Base-by-base conservation (phyloP, 2,113 vertebrate genomes). In the Suricata suricatta region DNA sequence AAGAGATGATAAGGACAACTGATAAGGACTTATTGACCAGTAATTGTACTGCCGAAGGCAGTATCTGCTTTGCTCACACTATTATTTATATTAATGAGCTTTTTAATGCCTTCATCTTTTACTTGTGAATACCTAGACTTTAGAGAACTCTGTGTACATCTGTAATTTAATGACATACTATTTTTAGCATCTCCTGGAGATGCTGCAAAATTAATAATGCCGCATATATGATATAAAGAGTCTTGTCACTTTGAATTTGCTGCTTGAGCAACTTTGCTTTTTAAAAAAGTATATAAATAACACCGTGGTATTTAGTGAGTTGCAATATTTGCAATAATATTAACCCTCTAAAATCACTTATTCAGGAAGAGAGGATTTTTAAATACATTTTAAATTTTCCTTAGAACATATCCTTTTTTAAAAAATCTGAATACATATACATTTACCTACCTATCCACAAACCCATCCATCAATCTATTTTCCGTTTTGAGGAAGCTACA, bases 21-120 rank as follows among this genome's bases (percentile, higher is more conserved):
- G 85, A 88, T 91, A 71, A 84, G 88, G 80, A 98, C 31, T 97
- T 98, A 98, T 95, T 98, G 97, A 98, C 79, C 96, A 97, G 97
- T 98, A 97, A 98, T 92, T 98, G 71, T 95, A 90, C 47, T 96
- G 79, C 85, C 93, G 96, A 69, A 79, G 92, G 83, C 90, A 92
- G 81, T 19, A 33, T 96, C 52, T 94, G 54, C 90, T 97, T 97
- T 96, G 71, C 72, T 93, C 83, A 96, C 89, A 95, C 64, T 47
- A n/a, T 77, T 98, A 71, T 74, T 94, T 94, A 85, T 91, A 95
- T 97, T 98, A 97, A 90, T 85, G 76, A 87, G 82, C 14, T 16
- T 93, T 97, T 97, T 98, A 97, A 96, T 95, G 66, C 33, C 15
- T 87, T 95, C 3, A 63, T 94, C 63, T 86, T 98, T 64, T 94